Percentiles rank a stretch among this genome's conserved stretches.
Evolutionary conservation across 2,113 vertebrate species (phyloP).

Genomic region (Myotis yumanensis): DNA sequence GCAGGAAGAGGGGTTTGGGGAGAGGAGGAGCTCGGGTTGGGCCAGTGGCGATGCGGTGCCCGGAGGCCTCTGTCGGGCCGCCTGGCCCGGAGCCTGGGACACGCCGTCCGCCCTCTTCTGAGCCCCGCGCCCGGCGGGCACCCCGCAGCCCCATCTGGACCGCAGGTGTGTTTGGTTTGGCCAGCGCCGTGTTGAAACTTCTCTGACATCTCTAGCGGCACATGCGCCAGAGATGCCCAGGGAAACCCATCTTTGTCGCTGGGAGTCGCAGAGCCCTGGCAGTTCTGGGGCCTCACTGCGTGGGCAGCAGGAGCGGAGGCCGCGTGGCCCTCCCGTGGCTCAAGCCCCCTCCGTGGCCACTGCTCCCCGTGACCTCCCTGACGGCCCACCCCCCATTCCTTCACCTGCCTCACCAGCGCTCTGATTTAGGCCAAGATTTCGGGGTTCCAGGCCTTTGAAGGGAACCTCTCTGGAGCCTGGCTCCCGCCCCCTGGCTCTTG

Average conservation of each 20-base stretch:
- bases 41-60: not conserved
- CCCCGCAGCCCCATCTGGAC: slow-evolving; percentile 64
- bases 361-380: not conserved
- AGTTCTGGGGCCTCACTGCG: not conserved
- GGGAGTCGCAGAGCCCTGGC: slow-evolving; percentile 54
- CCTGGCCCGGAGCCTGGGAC: not conserved
- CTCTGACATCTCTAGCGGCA: slow-evolving; percentile 60
- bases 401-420: not conserved
- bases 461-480: not conserved
- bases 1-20: not conserved
- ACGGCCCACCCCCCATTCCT: not conserved
- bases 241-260: slow-evolving; percentile 40
- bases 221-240: slow-evolving; percentile 22
- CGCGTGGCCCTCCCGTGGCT: not conserved
- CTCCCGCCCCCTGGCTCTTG: not conserved
- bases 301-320: not conserved
- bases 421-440: not conserved
- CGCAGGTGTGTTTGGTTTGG: slow-evolving; percentile 73
- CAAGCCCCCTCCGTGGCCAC: not conserved
- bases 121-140: slow-evolving; percentile 52
- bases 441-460: not conserved
- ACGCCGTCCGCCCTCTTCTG: not conserved
- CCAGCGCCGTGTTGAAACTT: slow-evolving; percentile 52
- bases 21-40: not conserved
- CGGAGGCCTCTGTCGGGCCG: not conserved